phyloP scores from a whole-genome alignment of 2,113 vertebrate genomes.

The Anser brachyrhynchus region DNA sequence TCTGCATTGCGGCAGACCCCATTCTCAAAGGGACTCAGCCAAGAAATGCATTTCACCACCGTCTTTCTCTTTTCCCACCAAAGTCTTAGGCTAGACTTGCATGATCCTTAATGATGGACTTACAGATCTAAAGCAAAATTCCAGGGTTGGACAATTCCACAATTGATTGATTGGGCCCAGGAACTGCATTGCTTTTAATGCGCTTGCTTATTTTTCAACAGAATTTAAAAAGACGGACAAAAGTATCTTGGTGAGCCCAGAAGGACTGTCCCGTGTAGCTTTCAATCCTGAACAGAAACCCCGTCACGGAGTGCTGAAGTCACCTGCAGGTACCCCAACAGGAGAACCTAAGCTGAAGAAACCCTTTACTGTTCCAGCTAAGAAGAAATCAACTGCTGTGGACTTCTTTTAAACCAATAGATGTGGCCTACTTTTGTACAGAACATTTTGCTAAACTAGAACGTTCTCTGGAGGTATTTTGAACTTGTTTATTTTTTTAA shows the following conservation, averaged over 20 bases:
- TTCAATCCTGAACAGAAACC: slow-evolving; percentile 93
- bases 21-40: background rate
- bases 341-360: slow-evolving; percentile 28
- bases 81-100: background rate
- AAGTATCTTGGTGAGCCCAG: slow-evolving; percentile 90
- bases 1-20: background rate
- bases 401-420: slow-evolving; percentile 72
- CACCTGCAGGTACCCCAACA: slow-evolving; percentile 51
- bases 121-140: background rate
- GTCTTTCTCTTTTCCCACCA: background rate
- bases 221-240: slow-evolving; percentile 93
- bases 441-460: slow-evolving; percentile 64
- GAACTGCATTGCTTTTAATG: background rate
- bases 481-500: slow-evolving; percentile 68
- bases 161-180: background rate
- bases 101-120: background rate
- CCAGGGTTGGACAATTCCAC: background rate
- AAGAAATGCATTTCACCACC: background rate
- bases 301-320: slow-evolving; percentile 88
- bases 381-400: slow-evolving; percentile 65
- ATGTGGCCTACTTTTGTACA: slow-evolving; percentile 74
- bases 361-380: background rate
- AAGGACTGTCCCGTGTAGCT: slow-evolving; percentile 85
- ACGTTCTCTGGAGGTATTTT: slow-evolving; percentile 58
- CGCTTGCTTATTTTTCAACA: slow-evolving; percentile 59